Evolutionary conservation across 2,888 invertebrate genomes (phyloP).

Genomic region (Tenthredo scrophulariae): DNA sequence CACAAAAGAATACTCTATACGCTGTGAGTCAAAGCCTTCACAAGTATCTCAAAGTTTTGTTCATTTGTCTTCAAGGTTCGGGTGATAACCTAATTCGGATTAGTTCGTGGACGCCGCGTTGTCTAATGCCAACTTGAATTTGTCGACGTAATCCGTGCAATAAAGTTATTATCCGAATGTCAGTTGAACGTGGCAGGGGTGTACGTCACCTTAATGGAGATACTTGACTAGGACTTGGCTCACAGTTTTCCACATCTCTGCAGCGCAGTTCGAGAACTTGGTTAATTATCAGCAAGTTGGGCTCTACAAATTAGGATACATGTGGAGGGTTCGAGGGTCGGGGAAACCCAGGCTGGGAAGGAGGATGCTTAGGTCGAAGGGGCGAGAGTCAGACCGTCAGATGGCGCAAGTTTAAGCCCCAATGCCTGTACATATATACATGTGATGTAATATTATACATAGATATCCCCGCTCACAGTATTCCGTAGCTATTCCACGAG

Average conservation of each 20-base stretch:
- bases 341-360: background rate
- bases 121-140: slow-evolving; percentile 18
- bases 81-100: slow-evolving; percentile 6
- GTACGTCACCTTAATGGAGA: slow-evolving; percentile 46
- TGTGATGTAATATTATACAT: slow-evolving; percentile 3
- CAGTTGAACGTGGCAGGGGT: slow-evolving; percentile 38
- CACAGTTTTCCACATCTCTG: slow-evolving; percentile 50
- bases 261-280: slow-evolving; percentile 53
- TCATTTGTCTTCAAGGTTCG: background rate
- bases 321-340: slow-evolving; percentile 48
- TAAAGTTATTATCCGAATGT: slow-evolving; percentile 46
- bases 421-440: background rate
- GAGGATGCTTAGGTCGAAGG: slow-evolving; percentile 42
- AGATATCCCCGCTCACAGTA: background rate
- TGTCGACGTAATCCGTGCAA: slow-evolving; percentile 25
- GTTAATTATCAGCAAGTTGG: slow-evolving; percentile 55
- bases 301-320: slow-evolving; percentile 54
- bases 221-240: slow-evolving; percentile 50
- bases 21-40: background rate
- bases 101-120: background rate
- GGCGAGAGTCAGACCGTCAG: slow-evolving; percentile 45
- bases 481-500: slow-evolving; percentile 29
- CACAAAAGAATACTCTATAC: background rate
- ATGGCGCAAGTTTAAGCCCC: slow-evolving; percentile 49
- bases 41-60: background rate